Evolutionary conservation across 2,888 invertebrate species (phyloP).

Genomic region (Hermaeophaga mercurialis): DNA sequence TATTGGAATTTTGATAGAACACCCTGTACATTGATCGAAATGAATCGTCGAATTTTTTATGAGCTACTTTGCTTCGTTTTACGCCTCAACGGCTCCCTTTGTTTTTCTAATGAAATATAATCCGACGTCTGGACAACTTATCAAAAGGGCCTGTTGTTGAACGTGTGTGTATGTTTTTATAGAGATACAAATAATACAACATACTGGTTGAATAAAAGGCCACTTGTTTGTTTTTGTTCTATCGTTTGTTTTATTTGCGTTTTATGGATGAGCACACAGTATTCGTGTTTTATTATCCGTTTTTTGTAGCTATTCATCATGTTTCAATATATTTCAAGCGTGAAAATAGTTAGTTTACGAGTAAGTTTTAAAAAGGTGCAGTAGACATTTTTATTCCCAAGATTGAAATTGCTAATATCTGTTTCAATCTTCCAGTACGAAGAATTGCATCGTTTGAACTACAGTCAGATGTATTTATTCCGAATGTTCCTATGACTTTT

Average conservation of each 20-base stretch:
- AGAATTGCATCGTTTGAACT: no score
- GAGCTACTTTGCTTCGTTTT: conserved; percentile 24
- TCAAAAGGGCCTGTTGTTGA: conserved; percentile 20
- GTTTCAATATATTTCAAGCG: no score
- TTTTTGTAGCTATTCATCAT: no score
- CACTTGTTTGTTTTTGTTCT: conserved; percentile 20
- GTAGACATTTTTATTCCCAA: no score
- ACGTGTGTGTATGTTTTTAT: background rate
- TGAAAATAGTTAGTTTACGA: no score
- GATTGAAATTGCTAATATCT: no score
- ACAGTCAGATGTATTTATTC: no score
- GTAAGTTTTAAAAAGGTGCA: no score
- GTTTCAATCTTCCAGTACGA: no score
- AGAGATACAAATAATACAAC: conserved; percentile 13
- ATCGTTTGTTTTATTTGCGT: conserved; percentile 13
- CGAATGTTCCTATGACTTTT: no score
- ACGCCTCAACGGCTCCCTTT: conserved; percentile 33
- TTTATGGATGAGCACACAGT: background rate
- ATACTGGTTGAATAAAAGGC: conserved; percentile 7
- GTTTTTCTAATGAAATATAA: conserved; percentile 31
- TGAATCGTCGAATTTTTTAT: conserved; percentile 16
- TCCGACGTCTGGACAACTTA: conserved; percentile 22
- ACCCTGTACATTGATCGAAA: conserved; percentile 14
- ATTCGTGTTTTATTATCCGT: no score
- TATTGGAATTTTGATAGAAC: no score